phyloP scores from a whole-genome alignment of 2,797 vertebrate genomes.

The Calcarius lapponicus region DNA sequence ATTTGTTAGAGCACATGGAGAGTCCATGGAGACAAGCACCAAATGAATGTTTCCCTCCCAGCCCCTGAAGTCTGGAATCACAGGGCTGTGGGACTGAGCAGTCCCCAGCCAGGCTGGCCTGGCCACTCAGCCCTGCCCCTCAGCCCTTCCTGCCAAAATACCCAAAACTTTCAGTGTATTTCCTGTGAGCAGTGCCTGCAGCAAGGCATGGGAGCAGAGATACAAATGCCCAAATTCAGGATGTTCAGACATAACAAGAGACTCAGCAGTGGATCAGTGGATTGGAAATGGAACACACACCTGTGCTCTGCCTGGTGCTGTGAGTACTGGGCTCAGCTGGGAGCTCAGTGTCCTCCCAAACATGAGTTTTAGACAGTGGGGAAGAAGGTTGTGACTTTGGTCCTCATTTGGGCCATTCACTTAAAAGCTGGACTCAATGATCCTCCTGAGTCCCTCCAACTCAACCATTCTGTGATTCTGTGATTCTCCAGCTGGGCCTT shows the following conservation, averaged over 20 bases:
- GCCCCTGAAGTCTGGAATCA: background rate
- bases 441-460: background rate
- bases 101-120: background rate
- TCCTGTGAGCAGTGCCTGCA: background rate
- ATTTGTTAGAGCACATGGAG: background rate
- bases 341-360: background rate
- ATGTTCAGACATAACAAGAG: background rate
- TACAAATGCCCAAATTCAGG: background rate
- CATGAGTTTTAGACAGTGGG: background rate
- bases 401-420: background rate
- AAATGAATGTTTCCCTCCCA: background rate
- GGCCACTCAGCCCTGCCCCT: background rate
- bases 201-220: background rate
- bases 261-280: background rate
- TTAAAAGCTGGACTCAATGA: background rate
- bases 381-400: background rate
- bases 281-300: background rate
- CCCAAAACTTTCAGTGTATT: rapidly evolving
- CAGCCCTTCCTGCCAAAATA: background rate
- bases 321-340: background rate
- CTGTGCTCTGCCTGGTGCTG: background rate
- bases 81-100: background rate
- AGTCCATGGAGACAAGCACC: background rate
- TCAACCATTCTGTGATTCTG: background rate
- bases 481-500: background rate